Conservation (phyloP, 2,888 invertebrate genomes). For the Drosophila austrosaltans region DNA sequence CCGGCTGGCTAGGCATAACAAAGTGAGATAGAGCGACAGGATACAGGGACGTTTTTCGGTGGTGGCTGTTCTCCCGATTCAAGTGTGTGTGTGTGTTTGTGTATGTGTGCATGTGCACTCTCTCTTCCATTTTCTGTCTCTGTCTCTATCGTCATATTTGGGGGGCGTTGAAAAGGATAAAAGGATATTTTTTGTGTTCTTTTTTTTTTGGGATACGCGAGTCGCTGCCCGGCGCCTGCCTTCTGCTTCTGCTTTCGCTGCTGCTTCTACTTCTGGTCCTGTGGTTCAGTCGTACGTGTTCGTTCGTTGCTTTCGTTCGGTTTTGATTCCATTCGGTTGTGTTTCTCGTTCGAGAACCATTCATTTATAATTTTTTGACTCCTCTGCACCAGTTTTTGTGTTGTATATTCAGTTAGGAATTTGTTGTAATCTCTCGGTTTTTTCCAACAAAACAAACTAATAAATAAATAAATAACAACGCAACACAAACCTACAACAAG, state of each 20-base stretch:
- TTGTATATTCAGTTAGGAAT: conserved; percentile 79
- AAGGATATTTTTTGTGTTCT: conserved; percentile 48
- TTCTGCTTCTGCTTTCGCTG: conserved; percentile 32
- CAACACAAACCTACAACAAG: conserved; percentile 32
- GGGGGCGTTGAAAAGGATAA: conserved; percentile 32
- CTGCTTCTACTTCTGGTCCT: conserved; percentile 39
- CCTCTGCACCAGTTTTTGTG: conserved; percentile 82
- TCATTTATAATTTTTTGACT: conserved; percentile 83
- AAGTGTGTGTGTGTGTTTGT: not conserved
- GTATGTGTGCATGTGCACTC: conserved; percentile 23
- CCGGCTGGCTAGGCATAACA: conserved; percentile 28
- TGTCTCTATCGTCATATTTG: conserved; percentile 22
- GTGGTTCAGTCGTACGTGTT: conserved; percentile 81
- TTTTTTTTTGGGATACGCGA: conserved; percentile 33
- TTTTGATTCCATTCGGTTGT: conserved; percentile 81
- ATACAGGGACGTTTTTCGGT: conserved; percentile 36
- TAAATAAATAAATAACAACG: conserved; percentile 29
- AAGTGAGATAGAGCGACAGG: conserved; percentile 43
- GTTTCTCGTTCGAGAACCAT: conserved; percentile 81
- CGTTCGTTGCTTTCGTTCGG: conserved; percentile 83
- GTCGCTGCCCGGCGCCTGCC: conserved; percentile 40
- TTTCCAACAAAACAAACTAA: conserved; percentile 58
- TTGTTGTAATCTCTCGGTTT: conserved; percentile 80
- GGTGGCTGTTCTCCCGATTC: conserved; percentile 35
- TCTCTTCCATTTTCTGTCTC: conserved; percentile 16